Evolutionary conservation across 2,113 vertebrate species (phyloP), one percentile per base, ranked within the genome.

Genomic region (Tor tambroides): DNA sequence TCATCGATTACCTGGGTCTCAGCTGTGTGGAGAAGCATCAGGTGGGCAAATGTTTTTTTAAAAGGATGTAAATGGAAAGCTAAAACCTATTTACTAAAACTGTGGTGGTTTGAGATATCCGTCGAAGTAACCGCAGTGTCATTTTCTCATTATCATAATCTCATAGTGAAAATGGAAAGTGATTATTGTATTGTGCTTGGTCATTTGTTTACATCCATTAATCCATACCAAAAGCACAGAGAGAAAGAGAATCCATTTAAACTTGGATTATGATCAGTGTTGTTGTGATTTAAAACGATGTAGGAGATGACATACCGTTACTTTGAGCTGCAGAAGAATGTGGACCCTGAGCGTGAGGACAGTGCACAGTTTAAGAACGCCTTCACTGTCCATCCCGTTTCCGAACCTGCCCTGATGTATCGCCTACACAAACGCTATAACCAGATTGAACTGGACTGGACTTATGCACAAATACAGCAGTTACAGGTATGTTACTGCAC

Each of bases 1-100:
- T 99, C 88, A 98, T 98, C 0, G 98, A 99, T 92, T 98, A 96
- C 80, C 94, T 99, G 85, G 97, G 97, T 59, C 92, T 98, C 72
- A 92, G 96, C 80, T 99, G 98, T 85, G 94, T 96, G 67, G 97
- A 97, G 1, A 93, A 96, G 90, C 96, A 97, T 82, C 97, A 97
- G 97, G 98, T 99, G 95, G 91, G 72, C 46, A 38, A 69, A 21
- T 23, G 12, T 23, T 59, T 54, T 80, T 80, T 35, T 59, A 23
- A 59, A 79, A 59, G 51, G 12, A 46, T 26, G 23, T 46, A 75
- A 43, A 75, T 75, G 41, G 46, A 75, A 46, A 76, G 72, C 41
- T 75, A 26, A 75, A 75, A 75, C 23, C 21, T 65, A n/a, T 38
- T 46, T 75, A 4, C 6, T 38, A 23, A 38, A 41, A 41, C 19